Conservation (phyloP, 2,113 vertebrate genomes). For the Marmota flaviventris region DNA sequence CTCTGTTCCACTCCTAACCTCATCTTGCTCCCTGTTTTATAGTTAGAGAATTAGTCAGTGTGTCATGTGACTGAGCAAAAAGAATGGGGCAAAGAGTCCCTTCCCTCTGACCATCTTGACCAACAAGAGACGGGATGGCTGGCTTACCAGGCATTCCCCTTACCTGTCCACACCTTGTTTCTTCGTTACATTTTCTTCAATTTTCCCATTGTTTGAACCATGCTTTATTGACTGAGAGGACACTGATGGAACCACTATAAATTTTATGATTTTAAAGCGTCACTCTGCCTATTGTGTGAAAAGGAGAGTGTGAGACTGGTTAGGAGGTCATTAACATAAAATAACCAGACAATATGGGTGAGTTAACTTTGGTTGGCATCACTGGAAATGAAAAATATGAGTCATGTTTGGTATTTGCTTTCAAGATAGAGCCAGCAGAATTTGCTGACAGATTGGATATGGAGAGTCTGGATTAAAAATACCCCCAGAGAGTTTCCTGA, state of each 20-base stretch:
- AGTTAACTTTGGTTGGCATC: too few species aligned
- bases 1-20: too few species aligned
- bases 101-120: too few species aligned
- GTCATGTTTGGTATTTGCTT: neutral
- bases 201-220: neutral
- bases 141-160: neutral
- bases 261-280: neutral
- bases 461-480: neutral
- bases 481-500: neutral
- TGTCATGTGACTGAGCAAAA: rapidly evolving
- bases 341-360: rapidly evolving
- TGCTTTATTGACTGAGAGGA: neutral
- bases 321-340: neutral
- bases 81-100: neutral
- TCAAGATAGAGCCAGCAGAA: neutral
- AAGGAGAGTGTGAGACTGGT: too few species aligned
- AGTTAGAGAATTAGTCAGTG: neutral
- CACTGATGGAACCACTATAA: neutral
- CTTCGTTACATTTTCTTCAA: neutral
- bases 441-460: neutral
- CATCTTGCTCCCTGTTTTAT: neutral
- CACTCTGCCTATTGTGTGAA: neutral
- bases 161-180: rapidly evolving
- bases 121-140: rapidly evolving
- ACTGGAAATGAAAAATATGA: rapidly evolving